phyloP scores from a whole-genome alignment of 2,797 vertebrate species.

The Melanotaenia parkinsoni region DNA sequence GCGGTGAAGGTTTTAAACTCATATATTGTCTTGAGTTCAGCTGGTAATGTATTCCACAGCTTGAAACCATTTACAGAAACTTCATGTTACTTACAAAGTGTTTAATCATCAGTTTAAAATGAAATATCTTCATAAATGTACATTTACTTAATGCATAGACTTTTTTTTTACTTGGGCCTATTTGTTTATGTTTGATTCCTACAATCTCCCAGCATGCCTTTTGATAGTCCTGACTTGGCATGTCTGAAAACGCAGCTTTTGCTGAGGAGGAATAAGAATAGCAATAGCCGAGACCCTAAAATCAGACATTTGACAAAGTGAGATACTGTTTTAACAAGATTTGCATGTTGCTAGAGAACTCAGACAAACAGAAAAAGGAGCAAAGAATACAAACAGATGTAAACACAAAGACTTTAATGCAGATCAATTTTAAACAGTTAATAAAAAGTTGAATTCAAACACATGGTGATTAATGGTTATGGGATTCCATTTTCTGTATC shows the following conservation, averaged over 20 bases:
- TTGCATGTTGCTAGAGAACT: not conserved
- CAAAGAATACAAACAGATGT: not conserved
- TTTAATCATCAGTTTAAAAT: not conserved
- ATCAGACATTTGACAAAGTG: conserved; percentile 3
- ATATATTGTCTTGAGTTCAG: too few species aligned
- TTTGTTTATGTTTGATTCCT: not conserved
- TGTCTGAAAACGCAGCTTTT: not conserved
- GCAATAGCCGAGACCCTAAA: conserved; percentile 16
- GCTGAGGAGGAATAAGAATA: not conserved
- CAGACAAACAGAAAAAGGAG: not conserved
- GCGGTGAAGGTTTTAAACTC: too few species aligned
- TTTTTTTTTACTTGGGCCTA: not conserved
- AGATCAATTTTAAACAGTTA: not conserved
- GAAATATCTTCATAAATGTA: conserved; percentile 1
- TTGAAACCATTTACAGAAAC: not conserved
- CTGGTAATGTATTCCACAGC: too few species aligned
- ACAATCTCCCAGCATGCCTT: conserved; percentile 14
- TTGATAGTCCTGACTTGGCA: not conserved
- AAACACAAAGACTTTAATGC: not conserved
- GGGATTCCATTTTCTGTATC: not conserved
- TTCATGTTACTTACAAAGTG: not conserved
- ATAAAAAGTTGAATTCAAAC: not conserved
- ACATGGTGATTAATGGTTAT: not conserved
- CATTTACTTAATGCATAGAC: not conserved
- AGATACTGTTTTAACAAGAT: conserved; percentile 1